These are phyloP conservation scores for Lycophotia porphyrea DNA, from an alignment of 2,888 invertebrate species.

Conservation along the genomic window DNA sequence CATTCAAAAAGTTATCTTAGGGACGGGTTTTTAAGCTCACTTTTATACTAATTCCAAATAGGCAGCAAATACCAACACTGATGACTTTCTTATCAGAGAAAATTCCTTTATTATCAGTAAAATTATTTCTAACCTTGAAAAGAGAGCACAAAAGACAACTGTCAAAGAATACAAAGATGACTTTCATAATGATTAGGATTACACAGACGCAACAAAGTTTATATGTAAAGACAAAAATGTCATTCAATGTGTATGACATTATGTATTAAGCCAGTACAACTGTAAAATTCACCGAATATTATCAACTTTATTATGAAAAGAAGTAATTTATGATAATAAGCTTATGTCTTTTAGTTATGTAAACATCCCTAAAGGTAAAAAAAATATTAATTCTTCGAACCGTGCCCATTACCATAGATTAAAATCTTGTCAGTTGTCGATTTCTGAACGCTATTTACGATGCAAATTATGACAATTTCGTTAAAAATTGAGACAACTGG, in stretches of 20 bases:
- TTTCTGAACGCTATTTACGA: slow-evolving; percentile 55
- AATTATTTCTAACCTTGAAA: slow-evolving; percentile 43
- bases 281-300: neutral
- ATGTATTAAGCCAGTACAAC: neutral
- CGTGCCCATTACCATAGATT: slow-evolving; percentile 58
- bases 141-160: slow-evolving; percentile 12
- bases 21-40: neutral
- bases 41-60: neutral
- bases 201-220: slow-evolving; percentile 18
- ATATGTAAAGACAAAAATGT: slow-evolving; percentile 19
- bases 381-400: slow-evolving; percentile 44
- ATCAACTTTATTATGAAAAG: slow-evolving; percentile 10
- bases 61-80: slow-evolving; percentile 5
- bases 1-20: neutral
- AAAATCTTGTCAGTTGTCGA: slow-evolving; percentile 55
- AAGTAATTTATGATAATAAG: slow-evolving; percentile 17
- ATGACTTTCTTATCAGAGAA: slow-evolving; percentile 44
- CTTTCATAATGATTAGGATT: slow-evolving; percentile 14
- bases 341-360: slow-evolving; percentile 26
- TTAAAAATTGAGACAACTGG: slow-evolving; percentile 4
- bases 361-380: slow-evolving; percentile 49
- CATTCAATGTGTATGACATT: neutral
- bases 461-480: slow-evolving; percentile 56
- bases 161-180: slow-evolving; percentile 29
- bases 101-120: slow-evolving; percentile 49